Base-by-base conservation (phyloP, 2,888 invertebrate genomes). In the Amphipoea oculea region DNA sequence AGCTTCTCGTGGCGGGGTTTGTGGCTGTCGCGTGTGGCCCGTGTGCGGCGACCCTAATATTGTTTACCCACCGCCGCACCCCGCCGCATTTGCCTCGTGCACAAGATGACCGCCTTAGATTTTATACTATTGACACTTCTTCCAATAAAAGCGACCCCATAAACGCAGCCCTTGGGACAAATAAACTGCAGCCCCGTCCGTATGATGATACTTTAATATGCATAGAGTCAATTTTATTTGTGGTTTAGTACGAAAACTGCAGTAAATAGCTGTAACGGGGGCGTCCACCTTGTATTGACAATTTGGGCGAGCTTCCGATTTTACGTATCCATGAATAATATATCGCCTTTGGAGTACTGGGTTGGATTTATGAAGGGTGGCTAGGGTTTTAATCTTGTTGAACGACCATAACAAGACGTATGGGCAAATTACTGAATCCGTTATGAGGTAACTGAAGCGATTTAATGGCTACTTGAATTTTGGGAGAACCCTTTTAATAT, bases 171-270 rank as follows among this genome's bases (percentile, higher is more conserved):
- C 95, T 90, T 86, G 94, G 90, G 94, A 88, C 91, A 90, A 91
- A 95, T 96, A 96, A 96, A 96, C 92, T 94, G 94, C 94, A 93
- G 91, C 92, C 90, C 91, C 89, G 91, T 87, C 94, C 94, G 92
- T 94, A 96, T 96, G 95, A 96, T 96, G 95, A 94, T 95, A 95
- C 96, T 97, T 91, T 95, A 96, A 95, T 96, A 97, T 97, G 96
- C 96, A 97, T 96, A 93, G 96, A 95, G 91, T 93, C 94, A 94
- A 95, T 94, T 96, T 96, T 96, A 96, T 96, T 95, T 95, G 94
- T 94, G 95, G 92, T 93, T 94, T 92, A 92, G 92, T 90, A 87
- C 93, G 91, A 93, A 94, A 89, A 93, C 91, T 92, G 93, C 91
- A 91, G 93, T 92, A 92, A 92, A 92, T 91, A 90, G 89, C 89